Evolutionary conservation across 2,797 vertebrate species (phyloP).

Genomic region (Sus cebifrons): DNA sequence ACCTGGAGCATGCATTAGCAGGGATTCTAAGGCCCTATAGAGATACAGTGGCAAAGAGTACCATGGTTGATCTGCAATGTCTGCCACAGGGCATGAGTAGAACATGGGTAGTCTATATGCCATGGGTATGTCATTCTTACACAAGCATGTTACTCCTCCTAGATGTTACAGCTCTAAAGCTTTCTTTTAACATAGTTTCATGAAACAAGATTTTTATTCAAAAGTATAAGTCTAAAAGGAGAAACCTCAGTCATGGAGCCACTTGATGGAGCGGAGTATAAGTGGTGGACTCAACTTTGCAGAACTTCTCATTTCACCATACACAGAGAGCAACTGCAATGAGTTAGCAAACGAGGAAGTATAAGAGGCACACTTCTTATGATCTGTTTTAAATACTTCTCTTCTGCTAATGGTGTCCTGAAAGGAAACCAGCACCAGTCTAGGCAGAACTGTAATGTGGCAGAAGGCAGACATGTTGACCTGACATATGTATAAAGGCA

Average conservation of each 20-base stretch:
- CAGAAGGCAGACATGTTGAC: not conserved
- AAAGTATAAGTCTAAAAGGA: constrained; percentile 10
- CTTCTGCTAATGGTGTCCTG: not conserved
- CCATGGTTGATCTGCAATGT: not conserved
- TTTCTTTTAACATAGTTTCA: not conserved
- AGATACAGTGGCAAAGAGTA: not conserved
- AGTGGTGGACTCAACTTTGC: not conserved
- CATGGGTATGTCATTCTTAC: not conserved
- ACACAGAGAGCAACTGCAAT: not conserved
- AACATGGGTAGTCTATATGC: not conserved
- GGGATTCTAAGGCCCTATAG: not conserved
- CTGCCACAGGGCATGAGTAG: not conserved
- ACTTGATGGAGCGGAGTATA: not conserved
- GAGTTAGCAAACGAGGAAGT: not conserved
- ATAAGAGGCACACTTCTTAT: not conserved
- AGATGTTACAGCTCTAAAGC: not conserved
- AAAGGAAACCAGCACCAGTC: not conserved
- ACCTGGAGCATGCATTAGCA: not conserved
- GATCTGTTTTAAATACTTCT: constrained; percentile 41
- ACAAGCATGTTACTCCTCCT: not conserved
- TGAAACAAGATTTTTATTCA: constrained; percentile 13
- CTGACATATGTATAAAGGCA: not conserved
- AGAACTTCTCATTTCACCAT: not conserved
- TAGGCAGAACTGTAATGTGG: too few relatives aligned
- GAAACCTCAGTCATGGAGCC: not conserved